Base-by-base conservation (phyloP, 2,888 invertebrate species). In the Volucella inanis region DNA sequence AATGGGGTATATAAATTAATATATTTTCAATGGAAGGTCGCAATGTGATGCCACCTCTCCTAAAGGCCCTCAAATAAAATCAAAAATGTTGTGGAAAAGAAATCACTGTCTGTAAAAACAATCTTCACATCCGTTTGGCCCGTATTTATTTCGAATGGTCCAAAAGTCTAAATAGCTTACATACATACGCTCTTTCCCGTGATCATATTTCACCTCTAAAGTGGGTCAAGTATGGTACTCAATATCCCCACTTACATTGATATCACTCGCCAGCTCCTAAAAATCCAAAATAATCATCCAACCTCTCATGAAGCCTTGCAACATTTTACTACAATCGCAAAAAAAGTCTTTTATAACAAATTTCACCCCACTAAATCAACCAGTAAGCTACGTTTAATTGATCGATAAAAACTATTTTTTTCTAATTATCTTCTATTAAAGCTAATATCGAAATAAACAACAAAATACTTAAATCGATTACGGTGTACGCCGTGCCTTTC, bases 321-420 rank as follows among this genome's bases (percentile, higher is more conserved):
- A 55, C 38, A 55, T 55, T 55, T 14, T 39, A 38, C 39, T 18
- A 31, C 6, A 31, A 31, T 8, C 59, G 2, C 18, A 9, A 9
- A 18, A 57, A 57, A 41, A 15, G 18, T 15, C 41, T 41, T 43
- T 18, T 4, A 43, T 1, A 9, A 22, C 10, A 6, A 1, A 50
- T 41, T 52, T 14, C 50, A 47, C n/a, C 49, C 31, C n/a, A 18
- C 18, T n/a, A 15, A 52, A 41, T n/a, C 39, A 9, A 54, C 54
- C 52, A 62, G 62, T 72, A 54, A 50, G 15, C 8, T 39, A 18
- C 11, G 49, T 65, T 74, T 74, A 65, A 65, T 55, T 41, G 74
- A 55, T 41, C 74, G 64, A 74, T 74, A 55, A 74, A 65, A 55
- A 31, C 6, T 31, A 4, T 31, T 31, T 31, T 31, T 49, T 50